Conservation (phyloP, 2,888 invertebrate genomes). For the Blera fallax region DNA sequence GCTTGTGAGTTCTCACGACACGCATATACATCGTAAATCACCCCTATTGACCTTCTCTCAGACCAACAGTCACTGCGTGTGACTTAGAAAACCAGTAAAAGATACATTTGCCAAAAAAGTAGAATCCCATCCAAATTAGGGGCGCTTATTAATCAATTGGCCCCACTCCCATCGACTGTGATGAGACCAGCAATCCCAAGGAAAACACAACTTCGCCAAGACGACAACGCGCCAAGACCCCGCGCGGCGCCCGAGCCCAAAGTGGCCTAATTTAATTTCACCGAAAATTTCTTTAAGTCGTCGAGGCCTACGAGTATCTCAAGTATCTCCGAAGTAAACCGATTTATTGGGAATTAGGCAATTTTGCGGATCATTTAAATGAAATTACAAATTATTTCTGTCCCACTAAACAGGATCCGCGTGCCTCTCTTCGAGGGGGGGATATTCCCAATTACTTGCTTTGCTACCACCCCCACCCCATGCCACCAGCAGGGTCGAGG, state of each 20-base stretch:
- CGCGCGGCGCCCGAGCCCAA: no score
- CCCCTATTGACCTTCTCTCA: no score
- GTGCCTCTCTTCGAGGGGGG: neutral
- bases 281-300: conserved; percentile 20
- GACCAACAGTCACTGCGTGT: no score
- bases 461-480: neutral
- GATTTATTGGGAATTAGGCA: conserved; percentile 56
- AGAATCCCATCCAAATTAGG: neutral
- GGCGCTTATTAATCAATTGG: conserved; percentile 27
- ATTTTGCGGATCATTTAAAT: conserved; percentile 67
- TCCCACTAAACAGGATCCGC: neutral
- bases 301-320: neutral
- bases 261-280: conserved; percentile 30
- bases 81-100: no score
- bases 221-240: neutral
- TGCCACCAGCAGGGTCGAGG: neutral
- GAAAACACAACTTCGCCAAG: neutral
- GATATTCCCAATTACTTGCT: neutral
- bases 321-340: conserved; percentile 26
- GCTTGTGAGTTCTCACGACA: no score
- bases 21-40: no score
- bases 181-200: neutral
- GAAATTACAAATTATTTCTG: conserved; percentile 54
- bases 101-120: no score
- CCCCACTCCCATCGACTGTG: neutral